Evolutionary conservation across 1,140 invertebrate genomes (phyloP).

Genomic region (Drosophila baimaii): DNA sequence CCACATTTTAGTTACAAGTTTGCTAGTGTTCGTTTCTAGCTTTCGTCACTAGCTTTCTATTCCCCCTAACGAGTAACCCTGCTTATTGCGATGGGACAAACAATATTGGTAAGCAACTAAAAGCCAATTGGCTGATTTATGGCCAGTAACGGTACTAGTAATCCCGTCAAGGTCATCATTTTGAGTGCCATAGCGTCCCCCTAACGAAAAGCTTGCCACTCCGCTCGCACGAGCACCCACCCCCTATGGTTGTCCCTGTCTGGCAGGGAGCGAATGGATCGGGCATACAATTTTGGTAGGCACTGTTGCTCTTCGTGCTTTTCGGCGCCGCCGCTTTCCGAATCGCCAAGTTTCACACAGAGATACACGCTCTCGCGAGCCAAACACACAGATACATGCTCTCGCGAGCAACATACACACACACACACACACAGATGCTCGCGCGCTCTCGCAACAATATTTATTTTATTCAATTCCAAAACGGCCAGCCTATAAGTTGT

Average conservation of each 20-base stretch:
- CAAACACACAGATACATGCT: constrained; percentile 15
- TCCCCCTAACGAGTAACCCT: not conserved
- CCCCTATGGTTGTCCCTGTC: constrained; percentile 21
- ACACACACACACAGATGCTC: not conserved
- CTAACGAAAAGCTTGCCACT: constrained; percentile 28
- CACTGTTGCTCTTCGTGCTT: constrained; percentile 21
- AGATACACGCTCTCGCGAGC: constrained; percentile 25
- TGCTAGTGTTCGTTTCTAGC: not conserved
- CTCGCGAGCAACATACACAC: constrained; percentile 12
- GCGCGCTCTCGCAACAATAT: constrained; percentile 36
- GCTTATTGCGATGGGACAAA: not conserved
- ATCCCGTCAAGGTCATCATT: constrained; percentile 27
- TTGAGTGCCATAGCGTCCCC: constrained; percentile 18
- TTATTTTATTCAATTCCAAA: constrained; percentile 55
- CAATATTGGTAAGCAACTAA: constrained; percentile 4
- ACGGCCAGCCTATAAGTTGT: constrained; percentile 47
- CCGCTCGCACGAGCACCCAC: constrained; percentile 1
- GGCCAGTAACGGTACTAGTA: constrained; percentile 18
- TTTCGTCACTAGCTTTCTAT: not conserved
- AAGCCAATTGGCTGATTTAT: constrained; percentile 15
- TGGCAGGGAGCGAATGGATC: not conserved
- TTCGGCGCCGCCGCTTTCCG: constrained; percentile 28
- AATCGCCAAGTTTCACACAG: constrained; percentile 30
- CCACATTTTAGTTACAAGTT: no score
- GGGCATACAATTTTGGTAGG: not conserved